Evolutionary conservation across 2,797 vertebrate species (phyloP).

Genomic region (Acanthis flammea): DNA sequence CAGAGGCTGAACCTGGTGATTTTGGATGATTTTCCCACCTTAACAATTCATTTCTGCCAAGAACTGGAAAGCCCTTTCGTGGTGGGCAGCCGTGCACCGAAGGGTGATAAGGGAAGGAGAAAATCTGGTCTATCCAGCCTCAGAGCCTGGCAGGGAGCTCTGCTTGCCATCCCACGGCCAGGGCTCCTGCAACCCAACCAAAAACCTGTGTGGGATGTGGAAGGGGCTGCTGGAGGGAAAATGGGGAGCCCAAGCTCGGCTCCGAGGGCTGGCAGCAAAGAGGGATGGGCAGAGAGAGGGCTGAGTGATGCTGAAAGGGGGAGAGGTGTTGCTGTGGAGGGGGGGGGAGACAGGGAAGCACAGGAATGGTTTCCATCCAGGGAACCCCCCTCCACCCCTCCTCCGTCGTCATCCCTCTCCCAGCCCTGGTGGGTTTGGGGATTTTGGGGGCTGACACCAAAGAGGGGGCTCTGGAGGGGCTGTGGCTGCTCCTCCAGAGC

Average conservation of each 20-base stretch:
- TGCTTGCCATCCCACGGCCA: not conserved
- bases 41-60: not conserved
- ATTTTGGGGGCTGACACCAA: not conserved
- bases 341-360: not conserved
- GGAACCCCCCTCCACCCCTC: not conserved
- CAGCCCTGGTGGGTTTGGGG: not conserved
- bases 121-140: not conserved
- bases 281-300: not conserved
- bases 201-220: not conserved
- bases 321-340: not conserved
- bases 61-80: not conserved
- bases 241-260: rapidly evolving
- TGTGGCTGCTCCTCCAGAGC: not conserved
- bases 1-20: not conserved
- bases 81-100: rapidly evolving
- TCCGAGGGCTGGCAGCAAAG: not conserved
- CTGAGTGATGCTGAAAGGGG: not conserved
- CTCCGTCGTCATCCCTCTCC: not conserved
- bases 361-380: not conserved
- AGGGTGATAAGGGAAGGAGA: not conserved
- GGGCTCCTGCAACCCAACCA: not conserved
- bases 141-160: not conserved
- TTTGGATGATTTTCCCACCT: not conserved
- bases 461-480: not conserved
- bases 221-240: not conserved